A percentile compares a stretch with the other conserved stretches of the same genome.
phyloP scores from a whole-genome alignment of 2,888 invertebrate species.

The Coelinius sp. region DNA sequence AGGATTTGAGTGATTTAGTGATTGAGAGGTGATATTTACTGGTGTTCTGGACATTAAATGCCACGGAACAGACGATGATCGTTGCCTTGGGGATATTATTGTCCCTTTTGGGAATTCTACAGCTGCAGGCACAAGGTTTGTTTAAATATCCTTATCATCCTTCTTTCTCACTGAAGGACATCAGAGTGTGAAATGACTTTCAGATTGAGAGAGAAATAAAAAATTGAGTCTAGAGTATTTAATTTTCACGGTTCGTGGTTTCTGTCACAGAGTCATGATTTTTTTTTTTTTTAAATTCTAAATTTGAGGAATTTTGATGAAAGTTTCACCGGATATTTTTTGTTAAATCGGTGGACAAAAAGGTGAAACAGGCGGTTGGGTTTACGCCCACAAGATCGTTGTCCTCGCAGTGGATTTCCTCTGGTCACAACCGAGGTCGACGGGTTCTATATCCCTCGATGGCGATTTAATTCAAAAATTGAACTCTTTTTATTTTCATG shows the following conservation, averaged over 20 bases:
- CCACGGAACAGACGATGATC: constrained; percentile 53
- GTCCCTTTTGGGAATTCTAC: constrained; percentile 59
- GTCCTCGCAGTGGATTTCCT: constrained; percentile 61
- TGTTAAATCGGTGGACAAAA: constrained; percentile 5
- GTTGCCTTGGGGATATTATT: constrained; percentile 58
- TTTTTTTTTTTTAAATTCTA: neutral
- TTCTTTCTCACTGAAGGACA: neutral
- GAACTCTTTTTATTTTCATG: neutral
- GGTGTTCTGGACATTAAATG: constrained; percentile 5
- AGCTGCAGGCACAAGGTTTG: constrained; percentile 58
- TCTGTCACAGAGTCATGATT: neutral
- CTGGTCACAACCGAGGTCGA: constrained; percentile 62
- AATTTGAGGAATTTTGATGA: neutral
- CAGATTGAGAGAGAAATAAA: neutral
- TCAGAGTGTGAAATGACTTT: neutral
- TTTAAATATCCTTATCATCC: neutral
- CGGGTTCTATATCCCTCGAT: constrained; percentile 43
- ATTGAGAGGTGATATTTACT: neutral
- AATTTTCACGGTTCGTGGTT: constrained; percentile 34
- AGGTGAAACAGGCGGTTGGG: constrained; percentile 22
- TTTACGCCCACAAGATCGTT: constrained; percentile 60
- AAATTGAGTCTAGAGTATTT: constrained; percentile 2
- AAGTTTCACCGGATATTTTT: constrained; percentile 1
- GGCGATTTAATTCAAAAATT: neutral
- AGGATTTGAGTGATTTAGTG: neutral